phyloP scores from a whole-genome alignment of 2,113 vertebrate species.

The Elephas maximus region DNA sequence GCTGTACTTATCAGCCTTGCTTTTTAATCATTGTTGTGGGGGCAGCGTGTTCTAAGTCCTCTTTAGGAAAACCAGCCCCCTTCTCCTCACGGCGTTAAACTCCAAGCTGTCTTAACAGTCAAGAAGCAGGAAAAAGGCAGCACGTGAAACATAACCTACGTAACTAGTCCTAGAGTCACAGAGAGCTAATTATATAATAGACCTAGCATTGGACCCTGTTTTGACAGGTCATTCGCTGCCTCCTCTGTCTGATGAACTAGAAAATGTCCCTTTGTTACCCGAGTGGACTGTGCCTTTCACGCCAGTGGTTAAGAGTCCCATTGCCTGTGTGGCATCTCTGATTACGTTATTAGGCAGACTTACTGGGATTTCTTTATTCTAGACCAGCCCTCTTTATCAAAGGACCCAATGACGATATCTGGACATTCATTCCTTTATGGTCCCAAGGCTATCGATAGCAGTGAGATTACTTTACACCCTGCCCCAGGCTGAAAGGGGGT shows the following conservation, averaged over 20 bases:
- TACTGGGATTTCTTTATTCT: conserved; percentile 56
- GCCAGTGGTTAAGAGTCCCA: background rate
- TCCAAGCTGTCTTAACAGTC: background rate
- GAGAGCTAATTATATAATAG: background rate
- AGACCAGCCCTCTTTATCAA: conserved; percentile 63
- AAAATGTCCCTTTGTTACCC: background rate
- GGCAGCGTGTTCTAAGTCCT: background rate
- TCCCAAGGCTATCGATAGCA: background rate
- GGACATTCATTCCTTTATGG: background rate
- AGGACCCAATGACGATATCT: conserved; percentile 21
- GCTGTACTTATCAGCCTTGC: background rate
- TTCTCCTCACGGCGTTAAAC: background rate
- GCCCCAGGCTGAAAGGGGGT: background rate
- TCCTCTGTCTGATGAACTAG: conserved; percentile 36
- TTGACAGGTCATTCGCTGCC: background rate
- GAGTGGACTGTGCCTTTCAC: background rate
- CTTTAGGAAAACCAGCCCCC: conserved; percentile 26
- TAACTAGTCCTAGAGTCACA: background rate
- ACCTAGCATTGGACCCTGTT: rapidly evolving
- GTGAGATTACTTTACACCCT: conserved; percentile 5
- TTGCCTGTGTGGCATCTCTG: conserved; percentile 55
- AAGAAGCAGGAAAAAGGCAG: background rate
- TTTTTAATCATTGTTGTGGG: background rate
- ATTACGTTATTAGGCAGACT: conserved; percentile 56
- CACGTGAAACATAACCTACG: background rate